Base-by-base conservation (phyloP, 2,888 invertebrate species). In the Drosophila parthenogenetica region DNA sequence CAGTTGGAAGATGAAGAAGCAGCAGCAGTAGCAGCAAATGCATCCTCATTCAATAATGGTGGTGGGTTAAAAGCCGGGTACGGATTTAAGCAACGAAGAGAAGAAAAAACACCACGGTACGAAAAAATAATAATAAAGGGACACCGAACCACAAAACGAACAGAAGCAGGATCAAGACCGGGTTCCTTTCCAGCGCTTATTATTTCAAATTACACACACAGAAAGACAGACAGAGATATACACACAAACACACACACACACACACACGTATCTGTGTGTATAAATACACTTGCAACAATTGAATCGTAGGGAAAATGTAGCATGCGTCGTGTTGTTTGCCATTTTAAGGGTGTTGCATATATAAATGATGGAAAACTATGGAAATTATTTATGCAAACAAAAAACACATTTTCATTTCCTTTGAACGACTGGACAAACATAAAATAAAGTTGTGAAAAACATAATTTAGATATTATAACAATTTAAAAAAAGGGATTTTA, bases 11-110 rank as follows among this genome's bases (percentile, higher is more conserved):
- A 3, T 35, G 10, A 10, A 32, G 19, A 2, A 57, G 37, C 14
- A 37, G 25, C 22, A 16, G 39, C 29, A 72, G 68, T 48, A 72
- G 60, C 60, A 59, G 64, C 17, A 51, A 40, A 29, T 57, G 71
- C 40, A 48, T 46, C 46, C 60, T 53, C 49, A 35, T 53, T 48
- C 49, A 73, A 68, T 48, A 73, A 68, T 48, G 86, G 83, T 83
- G 86, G 83, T 83, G 68, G 86, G 74, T 82, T 85, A 79, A 85
- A 87, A 86, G 83, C 83, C 86, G 86, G 81, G 57, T 40, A 43
- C 58, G 60, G 55, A 74, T 54, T 60, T 35, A 57, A 57, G 14
- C 35, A 40, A 50, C 11, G 19, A 39, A 4, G 22, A 14, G 14
- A 25, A 25, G 39, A 17, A 43, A 42, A 73, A 59, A 62, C 58